These are phyloP conservation scores for Acrocephalus kingi DNA, from an alignment of 2,113 vertebrate species.

Conservation along the genomic window DNA sequence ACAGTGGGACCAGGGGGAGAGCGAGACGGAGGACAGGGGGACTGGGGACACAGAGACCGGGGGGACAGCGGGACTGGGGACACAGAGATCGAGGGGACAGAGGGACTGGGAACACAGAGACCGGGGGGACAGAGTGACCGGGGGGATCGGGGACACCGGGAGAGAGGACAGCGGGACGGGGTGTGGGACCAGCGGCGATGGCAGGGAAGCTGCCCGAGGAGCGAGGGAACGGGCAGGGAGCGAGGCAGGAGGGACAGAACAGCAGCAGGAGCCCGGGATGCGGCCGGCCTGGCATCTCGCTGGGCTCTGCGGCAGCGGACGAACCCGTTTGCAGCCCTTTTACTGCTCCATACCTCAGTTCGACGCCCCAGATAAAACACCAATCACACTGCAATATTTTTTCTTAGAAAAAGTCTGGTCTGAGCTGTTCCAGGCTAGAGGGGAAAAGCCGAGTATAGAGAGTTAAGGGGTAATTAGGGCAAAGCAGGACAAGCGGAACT, in stretches of 20 bases:
- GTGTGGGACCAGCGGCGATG: not conserved
- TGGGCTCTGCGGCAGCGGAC: not conserved
- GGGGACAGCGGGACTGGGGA: not conserved
- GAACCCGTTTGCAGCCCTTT: not conserved
- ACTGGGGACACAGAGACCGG: no score
- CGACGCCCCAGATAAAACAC: accelerated
- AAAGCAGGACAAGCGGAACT: not conserved
- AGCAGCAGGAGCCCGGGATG: not conserved
- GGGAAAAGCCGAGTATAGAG: not conserved
- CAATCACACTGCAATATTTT: accelerated
- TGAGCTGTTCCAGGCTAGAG: not conserved
- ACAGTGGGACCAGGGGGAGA: no score
- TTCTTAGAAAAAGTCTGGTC: not conserved
- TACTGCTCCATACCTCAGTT: not conserved
- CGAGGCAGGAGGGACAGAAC: not conserved
- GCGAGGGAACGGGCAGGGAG: not conserved
- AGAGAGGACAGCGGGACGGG: not conserved
- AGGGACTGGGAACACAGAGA: not conserved
- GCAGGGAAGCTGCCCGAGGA: not conserved
- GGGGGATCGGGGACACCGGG: not conserved
- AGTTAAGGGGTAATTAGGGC: not conserved
- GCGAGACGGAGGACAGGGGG: not conserved
- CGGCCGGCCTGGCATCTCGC: not conserved
- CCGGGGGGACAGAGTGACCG: not conserved
- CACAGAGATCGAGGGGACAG: no score